A percentile compares a stretch with the other conserved stretches of the same genome.
Conservation (phyloP, 2,888 invertebrate species). For the Cremastinae sp. region DNA sequence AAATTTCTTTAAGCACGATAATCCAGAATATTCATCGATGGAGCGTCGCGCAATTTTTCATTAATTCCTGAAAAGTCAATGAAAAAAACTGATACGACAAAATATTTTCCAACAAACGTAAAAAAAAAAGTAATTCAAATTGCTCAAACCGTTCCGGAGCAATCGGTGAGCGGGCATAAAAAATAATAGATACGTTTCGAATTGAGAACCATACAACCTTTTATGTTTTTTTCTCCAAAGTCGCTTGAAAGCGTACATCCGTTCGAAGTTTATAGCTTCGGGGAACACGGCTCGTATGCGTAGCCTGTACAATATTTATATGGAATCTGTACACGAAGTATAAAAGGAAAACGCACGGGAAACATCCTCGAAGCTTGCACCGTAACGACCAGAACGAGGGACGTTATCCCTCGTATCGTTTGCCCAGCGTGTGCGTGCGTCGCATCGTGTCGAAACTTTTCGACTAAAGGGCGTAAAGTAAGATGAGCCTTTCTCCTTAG, state of each 20-base stretch:
- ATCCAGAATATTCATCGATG: no score
- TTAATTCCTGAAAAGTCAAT: no score
- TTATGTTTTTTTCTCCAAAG: background rate
- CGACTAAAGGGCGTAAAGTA: conserved; percentile 21
- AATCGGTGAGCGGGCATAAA: no score
- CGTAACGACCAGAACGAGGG: conserved; percentile 50
- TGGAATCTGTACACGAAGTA: conserved; percentile 2
- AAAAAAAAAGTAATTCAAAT: no score
- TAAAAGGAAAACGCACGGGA: conserved; percentile 5
- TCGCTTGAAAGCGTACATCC: conserved; percentile 32
- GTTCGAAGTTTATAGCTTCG: conserved; percentile 38
- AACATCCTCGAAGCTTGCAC: conserved; percentile 41
- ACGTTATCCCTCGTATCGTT: background rate
- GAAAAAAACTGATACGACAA: background rate
- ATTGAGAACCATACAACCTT: no score
- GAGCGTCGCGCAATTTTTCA: no score
- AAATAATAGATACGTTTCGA: no score
- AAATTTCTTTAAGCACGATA: no score
- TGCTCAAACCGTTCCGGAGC: no score
- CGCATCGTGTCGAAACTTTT: no score
- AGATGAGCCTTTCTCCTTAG: background rate
- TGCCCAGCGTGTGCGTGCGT: background rate
- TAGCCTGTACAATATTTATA: conserved; percentile 20
- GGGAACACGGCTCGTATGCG: conserved; percentile 17
- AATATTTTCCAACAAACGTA: background rate